Percentiles rank a stretch among this genome's conserved stretches.
Conservation (phyloP, 2,888 invertebrate genomes). For the Idaea biselata region DNA sequence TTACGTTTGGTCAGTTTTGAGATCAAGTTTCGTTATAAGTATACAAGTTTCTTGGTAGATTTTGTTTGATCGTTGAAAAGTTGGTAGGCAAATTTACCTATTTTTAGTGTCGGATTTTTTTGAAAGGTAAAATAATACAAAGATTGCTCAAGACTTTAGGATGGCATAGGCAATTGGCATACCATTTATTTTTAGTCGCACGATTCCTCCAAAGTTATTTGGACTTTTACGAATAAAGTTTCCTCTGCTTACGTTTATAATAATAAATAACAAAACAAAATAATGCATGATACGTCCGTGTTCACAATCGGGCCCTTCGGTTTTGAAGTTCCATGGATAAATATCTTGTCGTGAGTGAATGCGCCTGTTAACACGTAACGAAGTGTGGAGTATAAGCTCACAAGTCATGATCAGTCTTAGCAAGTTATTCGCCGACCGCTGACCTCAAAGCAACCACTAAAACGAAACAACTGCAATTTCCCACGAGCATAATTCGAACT, state of each 20-base stretch:
- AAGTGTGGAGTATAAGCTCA: constrained; percentile 79
- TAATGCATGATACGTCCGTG: too few relatives aligned
- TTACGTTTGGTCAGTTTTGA: background rate
- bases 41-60: background rate
- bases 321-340: constrained; percentile 75
- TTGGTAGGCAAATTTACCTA: background rate
- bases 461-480: constrained; percentile 41
- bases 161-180: too few relatives aligned
- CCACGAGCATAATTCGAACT: constrained; percentile 30
- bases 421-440: constrained; percentile 78
- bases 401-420: constrained; percentile 79
- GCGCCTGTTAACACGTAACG: constrained; percentile 80
- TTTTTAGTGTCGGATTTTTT: background rate
- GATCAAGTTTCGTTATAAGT: background rate
- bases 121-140: background rate
- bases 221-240: too few relatives aligned
- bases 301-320: constrained; percentile 15
- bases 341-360: constrained; percentile 78
- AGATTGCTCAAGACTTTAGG: background rate
- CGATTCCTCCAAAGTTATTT: too few relatives aligned
- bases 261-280: too few relatives aligned
- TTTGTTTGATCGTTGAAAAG: background rate
- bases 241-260: too few relatives aligned
- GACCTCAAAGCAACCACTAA: constrained; percentile 56
- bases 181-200: too few relatives aligned